Evolutionary conservation across 2,888 invertebrate species (phyloP), one percentile per base, ranked within the genome.

Genomic region (Drosophila aldrichi): DNA sequence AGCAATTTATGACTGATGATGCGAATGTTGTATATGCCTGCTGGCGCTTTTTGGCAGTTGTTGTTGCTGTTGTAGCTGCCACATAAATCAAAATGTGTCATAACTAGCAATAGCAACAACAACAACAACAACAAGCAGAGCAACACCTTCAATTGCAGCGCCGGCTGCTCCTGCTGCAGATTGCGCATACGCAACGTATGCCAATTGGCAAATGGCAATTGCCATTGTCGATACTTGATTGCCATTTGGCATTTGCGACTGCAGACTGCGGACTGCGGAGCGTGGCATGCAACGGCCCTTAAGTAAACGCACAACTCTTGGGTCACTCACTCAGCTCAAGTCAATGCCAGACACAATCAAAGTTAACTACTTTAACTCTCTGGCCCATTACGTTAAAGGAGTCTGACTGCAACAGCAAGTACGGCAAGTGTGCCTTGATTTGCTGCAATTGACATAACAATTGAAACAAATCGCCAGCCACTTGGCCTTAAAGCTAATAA

Each of bases 21-120:
- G 81, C 83, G 66, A 67, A 48, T 68, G 64, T 58, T 55, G 54
- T 61, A 46, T 58, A 51, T 74, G 81, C 69, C 82, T 70, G 61
- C 67, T 62, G 82, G 89, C 84, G 51, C 49, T 79, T 81, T 84
- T 87, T 83, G 89, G 84, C 81, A 75, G 79, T 86, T 80, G 68
- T 41, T 60, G 77, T 20, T 55, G 59, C 14, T 43, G 52, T 10
- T 72, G 60, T 65, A 25, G 56, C 56, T 71, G 73, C 60, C 69
- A 74, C 85, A 89, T 89, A 78, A 88, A 89, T 86, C 89, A 86
- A 75, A 85, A 71, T 78, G 81, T 86, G 89, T 86, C 86, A 86
- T 89, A 86, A 89, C 81, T 67, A 71, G 81, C 88, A 84, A 60
- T 49, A 80, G 20, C 59, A 54, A 14, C 88, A 84, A 56, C 54